These are phyloP conservation scores for Vireo altiloquus DNA, from an alignment of 2,113 vertebrate species.

Conservation along the genomic window DNA sequence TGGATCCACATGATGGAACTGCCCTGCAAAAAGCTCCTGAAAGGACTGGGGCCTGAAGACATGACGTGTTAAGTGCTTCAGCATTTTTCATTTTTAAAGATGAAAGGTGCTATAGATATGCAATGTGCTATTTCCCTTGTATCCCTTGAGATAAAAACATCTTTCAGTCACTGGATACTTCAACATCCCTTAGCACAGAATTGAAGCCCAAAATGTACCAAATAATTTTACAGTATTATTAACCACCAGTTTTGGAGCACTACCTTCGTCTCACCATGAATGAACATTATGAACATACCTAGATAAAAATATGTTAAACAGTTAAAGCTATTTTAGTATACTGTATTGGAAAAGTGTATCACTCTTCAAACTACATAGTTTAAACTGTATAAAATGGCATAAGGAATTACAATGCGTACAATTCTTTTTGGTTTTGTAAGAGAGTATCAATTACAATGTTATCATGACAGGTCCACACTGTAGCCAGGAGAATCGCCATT, in stretches of 20 bases:
- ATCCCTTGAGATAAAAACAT: not conserved
- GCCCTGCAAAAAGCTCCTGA: not conserved
- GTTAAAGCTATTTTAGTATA: not conserved
- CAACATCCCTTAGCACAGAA: not conserved
- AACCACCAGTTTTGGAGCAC: not conserved
- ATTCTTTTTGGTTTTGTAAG: not conserved
- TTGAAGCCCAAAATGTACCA: not conserved
- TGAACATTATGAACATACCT: accelerated
- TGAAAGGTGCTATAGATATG: not conserved
- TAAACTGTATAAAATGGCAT: not conserved
- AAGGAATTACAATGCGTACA: accelerated
- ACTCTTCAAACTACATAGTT: not conserved
- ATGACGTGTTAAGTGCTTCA: not conserved
- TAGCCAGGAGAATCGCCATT: not conserved
- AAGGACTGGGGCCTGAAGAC: not conserved
- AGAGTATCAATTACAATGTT: not conserved
- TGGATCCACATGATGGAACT: not conserved
- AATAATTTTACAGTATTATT: not conserved
- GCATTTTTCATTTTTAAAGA: not conserved
- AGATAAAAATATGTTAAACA: not conserved
- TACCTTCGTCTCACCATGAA: not conserved
- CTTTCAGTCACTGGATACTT: not conserved
- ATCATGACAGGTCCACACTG: not conserved
- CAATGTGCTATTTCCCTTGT: not conserved
- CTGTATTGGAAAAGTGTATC: not conserved